Evolutionary conservation across 2,113 vertebrate species (phyloP), one percentile per base, ranked within the genome.

Genomic region (mouse (Mus musculus)): DNA sequence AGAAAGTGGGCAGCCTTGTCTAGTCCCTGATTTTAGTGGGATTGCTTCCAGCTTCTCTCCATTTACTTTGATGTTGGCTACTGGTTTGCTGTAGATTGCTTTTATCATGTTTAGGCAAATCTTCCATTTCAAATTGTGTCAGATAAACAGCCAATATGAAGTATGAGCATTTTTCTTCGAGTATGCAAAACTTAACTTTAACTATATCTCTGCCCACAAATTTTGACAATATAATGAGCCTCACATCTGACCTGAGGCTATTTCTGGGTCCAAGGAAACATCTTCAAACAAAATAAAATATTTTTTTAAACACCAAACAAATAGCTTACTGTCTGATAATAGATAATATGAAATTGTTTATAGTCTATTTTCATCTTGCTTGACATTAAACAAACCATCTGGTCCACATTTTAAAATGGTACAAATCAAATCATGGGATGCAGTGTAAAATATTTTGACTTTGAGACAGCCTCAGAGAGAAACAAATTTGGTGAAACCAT

Each of bases 151-250:
- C 14, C 56, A 94, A 75, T 63, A 65, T 78, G 96, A 82, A 84
- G 13, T 54, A 88, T 54, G 77, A 84, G 59, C 78, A 77, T 88
- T 30, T 90, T 30, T 78, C 56, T 69, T 73, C 88, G 71, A 84
- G 61, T 84, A 88, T 72, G 92, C 71, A 90, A 95, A 97, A 85
- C 17, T 92, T 92, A 71, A 92, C 46, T 46, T 80, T 92, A 92
- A 78, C 49, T 92, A 19, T 65, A 75, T 76, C 56, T 13, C 65
- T 20, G 75, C 26, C 87, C 30, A 91, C 56, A 84, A 76, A 92
- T 63, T 78, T 80, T 95, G 72, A 95, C 56, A 95, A 82, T 84
- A 61, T 61, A 92, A 17, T 85, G 59, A 85, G n/a, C 56, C 24
- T 56, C 5, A 2, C 17, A 26, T 17, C 76, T 93, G 71, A 94